Conservation (phyloP, 2,113 vertebrate species). For the Cyphomyrus plagiostoma region DNA sequence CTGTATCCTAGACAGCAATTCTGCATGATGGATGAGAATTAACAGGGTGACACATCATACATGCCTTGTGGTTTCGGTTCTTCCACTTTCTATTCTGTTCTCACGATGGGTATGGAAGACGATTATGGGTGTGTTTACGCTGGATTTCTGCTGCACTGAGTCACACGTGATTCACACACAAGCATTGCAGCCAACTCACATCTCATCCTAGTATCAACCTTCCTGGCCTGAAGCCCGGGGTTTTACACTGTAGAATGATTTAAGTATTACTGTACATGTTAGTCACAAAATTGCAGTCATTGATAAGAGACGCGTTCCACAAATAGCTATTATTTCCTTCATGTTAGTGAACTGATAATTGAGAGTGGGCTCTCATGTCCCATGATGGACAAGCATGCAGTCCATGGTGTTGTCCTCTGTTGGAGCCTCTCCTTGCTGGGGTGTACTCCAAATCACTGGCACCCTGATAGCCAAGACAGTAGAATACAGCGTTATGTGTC, state of each 20-base stretch:
- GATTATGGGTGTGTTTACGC: background rate
- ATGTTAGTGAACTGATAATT: background rate
- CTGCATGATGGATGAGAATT: background rate
- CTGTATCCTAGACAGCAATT: background rate
- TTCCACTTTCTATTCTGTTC: background rate
- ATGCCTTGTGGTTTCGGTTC: background rate
- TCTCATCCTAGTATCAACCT: background rate
- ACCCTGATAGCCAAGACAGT: background rate
- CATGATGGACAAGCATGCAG: background rate
- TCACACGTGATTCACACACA: background rate
- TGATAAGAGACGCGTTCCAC: background rate
- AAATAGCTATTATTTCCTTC: background rate
- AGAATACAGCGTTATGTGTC: background rate
- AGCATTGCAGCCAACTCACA: background rate
- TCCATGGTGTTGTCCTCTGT: background rate
- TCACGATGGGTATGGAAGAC: background rate
- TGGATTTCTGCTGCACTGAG: background rate
- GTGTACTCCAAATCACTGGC: background rate
- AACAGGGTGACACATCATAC: background rate
- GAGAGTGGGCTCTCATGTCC: background rate
- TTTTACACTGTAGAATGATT: constrained; percentile 2
- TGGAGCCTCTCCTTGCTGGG: background rate
- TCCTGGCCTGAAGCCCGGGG: background rate
- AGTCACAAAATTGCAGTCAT: background rate
- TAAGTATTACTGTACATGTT: background rate